Evolutionary conservation across 2,888 invertebrate species (phyloP), one percentile per base, ranked within the genome.

Genomic region (Deilephila elpenor): DNA sequence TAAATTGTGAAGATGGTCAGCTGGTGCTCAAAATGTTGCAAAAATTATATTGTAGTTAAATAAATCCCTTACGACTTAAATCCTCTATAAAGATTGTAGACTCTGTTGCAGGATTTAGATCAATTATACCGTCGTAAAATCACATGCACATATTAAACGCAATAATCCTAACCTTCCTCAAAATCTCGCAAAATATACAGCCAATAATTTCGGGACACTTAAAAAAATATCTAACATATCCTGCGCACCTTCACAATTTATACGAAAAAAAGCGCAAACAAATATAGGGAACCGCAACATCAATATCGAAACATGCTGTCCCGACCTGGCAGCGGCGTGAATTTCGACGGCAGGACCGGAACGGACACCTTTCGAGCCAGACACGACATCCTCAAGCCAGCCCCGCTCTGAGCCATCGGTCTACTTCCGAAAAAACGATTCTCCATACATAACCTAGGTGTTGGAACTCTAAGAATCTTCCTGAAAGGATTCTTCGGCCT

Each of bases 281-380:
- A 84, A 77, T 71, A 77, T 88, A 83, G 83, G 80, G 82, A 83
- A 86, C 81, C 78, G 78, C 73, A 74, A 84, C 78, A 78, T 86
- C 83, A 82, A 37, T 64, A n/a, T 67, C 67, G 51, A 51, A 67
- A 59, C 90, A 89, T 92, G 91, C 91, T 84, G 85, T 82, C 84
- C 93, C 88, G 90, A 95, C 95, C 95, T 95, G 90, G 89, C 79
- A 88, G 84, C 77, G 91, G 88, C 75, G 91, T 84, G 83, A 95
- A 95, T 91, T 95, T 95, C 83, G 95, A 95, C 74, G 95, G 95
- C 82, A 95, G 89, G 74, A 95, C 90, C 73, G 95, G 93, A 71
- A 95, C 80, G 75, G 95, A 91, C 79, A 95, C 85, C 87, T 95
- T 93, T 89, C 95, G 91, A 81, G 95, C 95, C 82, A 96, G 84